Evolutionary conservation across 1,140 invertebrate genomes (phyloP).

Genomic region (Vollenhovia emeryi): DNA sequence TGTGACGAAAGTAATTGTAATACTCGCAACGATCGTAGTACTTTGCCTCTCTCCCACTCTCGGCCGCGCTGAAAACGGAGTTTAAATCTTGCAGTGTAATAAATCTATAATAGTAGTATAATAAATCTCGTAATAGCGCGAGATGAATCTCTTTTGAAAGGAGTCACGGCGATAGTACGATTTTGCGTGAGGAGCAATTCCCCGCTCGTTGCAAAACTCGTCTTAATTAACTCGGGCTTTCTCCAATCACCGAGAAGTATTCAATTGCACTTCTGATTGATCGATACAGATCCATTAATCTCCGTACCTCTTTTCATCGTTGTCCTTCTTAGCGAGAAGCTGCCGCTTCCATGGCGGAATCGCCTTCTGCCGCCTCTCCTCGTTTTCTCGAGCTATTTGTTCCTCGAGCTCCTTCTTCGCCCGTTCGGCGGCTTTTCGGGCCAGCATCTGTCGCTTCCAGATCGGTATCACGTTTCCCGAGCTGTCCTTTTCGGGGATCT

Average conservation of each 20-base stretch:
- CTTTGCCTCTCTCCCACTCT: background rate
- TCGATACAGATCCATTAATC: conserved; percentile 8
- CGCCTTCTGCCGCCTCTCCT: conserved; percentile 93
- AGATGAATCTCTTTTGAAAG: background rate
- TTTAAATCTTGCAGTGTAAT: background rate
- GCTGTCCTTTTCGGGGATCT: conserved; percentile 95
- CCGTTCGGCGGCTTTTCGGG: conserved; percentile 96
- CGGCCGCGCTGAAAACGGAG: background rate
- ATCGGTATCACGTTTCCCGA: conserved; percentile 95
- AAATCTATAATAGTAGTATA: background rate
- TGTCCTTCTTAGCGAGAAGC: conserved; percentile 92
- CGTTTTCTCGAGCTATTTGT: conserved; percentile 92
- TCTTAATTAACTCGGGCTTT: conserved; percentile 14
- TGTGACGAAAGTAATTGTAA: conserved; percentile 26
- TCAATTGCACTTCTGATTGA: background rate
- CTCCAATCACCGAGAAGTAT: background rate
- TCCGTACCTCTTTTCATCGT: conserved; percentile 89
- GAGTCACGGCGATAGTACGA: background rate
- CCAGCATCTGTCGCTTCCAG: conserved; percentile 98
- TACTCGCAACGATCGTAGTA: conserved; percentile 27
- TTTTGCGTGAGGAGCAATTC: background rate
- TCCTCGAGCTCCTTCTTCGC: conserved; percentile 96
- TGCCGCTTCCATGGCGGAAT: conserved; percentile 97
- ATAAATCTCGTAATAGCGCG: background rate
- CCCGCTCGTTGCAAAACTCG: background rate